These are phyloP conservation scores for Chymomyza amoena DNA, from an alignment of 2,888 invertebrate genomes.

Conservation along the genomic window DNA sequence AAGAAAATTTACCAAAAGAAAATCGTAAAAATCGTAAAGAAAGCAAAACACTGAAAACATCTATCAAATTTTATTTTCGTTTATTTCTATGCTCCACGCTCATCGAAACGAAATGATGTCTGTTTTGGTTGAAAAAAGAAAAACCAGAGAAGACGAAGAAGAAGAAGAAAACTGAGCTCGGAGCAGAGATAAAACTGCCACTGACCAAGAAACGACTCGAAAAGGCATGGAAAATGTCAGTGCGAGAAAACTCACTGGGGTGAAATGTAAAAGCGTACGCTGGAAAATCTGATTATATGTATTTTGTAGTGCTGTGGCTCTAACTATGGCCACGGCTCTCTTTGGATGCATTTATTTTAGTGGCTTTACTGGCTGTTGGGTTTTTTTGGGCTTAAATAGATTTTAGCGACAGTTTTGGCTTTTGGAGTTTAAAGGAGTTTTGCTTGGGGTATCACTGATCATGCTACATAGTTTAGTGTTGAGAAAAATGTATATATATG, in stretches of 20 bases:
- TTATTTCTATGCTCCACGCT: conserved; percentile 36
- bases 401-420: too few species aligned
- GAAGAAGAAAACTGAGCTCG: not conserved
- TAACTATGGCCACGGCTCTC: not conserved
- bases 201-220: not conserved
- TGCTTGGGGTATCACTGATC: too few species aligned
- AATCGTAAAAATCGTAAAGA: not conserved
- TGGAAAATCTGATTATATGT: not conserved
- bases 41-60: conserved; percentile 46
- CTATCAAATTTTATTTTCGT: conserved; percentile 58
- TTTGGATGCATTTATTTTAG: not conserved
- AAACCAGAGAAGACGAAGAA: too few species aligned
- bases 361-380: not conserved
- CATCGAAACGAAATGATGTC: conserved; percentile 33
- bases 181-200: not conserved
- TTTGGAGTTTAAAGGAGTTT: too few species aligned
- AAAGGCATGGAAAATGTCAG: not conserved
- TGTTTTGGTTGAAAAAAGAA: not conserved
- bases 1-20: conserved; percentile 13
- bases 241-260: not conserved
- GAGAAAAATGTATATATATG: too few species aligned
- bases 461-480: too few species aligned
- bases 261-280: not conserved
- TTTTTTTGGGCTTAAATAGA: too few species aligned
- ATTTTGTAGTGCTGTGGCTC: not conserved